Evolutionary conservation across 2,797 vertebrate species (phyloP).

Genomic region (Chelon labrosus): DNA sequence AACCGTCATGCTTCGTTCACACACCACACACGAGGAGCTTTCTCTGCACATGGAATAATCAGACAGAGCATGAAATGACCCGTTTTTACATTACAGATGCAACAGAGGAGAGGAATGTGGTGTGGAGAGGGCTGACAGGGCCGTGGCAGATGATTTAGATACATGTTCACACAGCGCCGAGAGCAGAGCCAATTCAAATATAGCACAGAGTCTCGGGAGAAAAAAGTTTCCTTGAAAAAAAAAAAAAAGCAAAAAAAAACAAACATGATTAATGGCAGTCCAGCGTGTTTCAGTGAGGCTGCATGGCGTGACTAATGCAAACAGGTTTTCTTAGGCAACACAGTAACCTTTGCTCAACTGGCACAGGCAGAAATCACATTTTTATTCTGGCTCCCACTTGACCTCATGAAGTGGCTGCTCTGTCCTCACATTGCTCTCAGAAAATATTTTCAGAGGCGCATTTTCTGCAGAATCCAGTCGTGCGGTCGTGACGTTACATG

Average conservation of each 20-base stretch:
- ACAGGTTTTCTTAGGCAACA: slow-evolving; percentile 71
- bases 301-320: slow-evolving; percentile 73
- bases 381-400: slow-evolving; percentile 33
- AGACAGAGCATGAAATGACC: slow-evolving; percentile 43
- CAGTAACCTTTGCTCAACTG: slow-evolving; percentile 70
- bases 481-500: background rate
- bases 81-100: slow-evolving; percentile 45
- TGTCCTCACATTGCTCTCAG: slow-evolving; percentile 3
- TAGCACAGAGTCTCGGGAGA: slow-evolving; percentile 72
- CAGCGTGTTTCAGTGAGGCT: slow-evolving; percentile 62
- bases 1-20: background rate
- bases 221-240: slow-evolving; percentile 75
- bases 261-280: slow-evolving; percentile 67
- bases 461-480: background rate
- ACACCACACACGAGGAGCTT: slow-evolving; percentile 6
- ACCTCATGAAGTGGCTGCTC: slow-evolving; percentile 22
- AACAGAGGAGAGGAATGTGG: slow-evolving; percentile 58
- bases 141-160: slow-evolving; percentile 75
- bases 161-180: slow-evolving; percentile 63
- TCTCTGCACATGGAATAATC: slow-evolving; percentile 21
- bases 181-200: slow-evolving; percentile 82
- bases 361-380: slow-evolving; percentile 56
- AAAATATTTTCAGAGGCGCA: slow-evolving; percentile 6
- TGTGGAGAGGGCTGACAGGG: slow-evolving; percentile 50
- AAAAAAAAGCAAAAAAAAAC: background rate